Evolutionary conservation across 2,888 invertebrate species (phyloP), one percentile per base, ranked within the genome.

Genomic region (Lumbricus terrestris): DNA sequence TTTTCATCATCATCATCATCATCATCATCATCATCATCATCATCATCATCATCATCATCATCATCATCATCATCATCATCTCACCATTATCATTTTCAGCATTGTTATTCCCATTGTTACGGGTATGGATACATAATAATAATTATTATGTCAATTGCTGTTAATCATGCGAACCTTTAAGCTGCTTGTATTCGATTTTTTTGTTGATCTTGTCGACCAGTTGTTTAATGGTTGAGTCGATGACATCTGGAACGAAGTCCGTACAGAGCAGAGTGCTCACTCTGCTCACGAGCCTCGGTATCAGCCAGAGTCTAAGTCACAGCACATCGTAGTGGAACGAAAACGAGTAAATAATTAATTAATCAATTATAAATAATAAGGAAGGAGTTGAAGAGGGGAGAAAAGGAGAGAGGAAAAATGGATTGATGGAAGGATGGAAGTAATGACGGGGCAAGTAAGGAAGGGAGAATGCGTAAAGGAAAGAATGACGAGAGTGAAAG

Each of bases 231-330:
- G 82, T 90, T 33, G 40, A 40, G 88, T 89, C 38, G n/a, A 90
- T 35, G 82, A 89, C 89, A 82, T 91, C 91, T 3, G 91, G 90
- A 29, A 88, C 82, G 34, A 91, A 83, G 82, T 91, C 91, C n/a
- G 88, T 88, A 35, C 69, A 88, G 69, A 69, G 42, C 82, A 91
- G 37, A 3, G 54, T 90, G 35, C 90, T 90, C n/a, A 40, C 29
- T 38, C 82, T 82, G 33, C 82, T 82, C 29, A 38, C 89, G 33
- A 23, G 82, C 85, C 88, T 88, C n/a, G 91, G 91, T 38, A 88
- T 85, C 18, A 91, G 88, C 91, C 91, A 91, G 35, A 91, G 47
- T 85, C 91, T 91, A 37, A 23, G 20, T 20, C 47, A 47, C 47
- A 47, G 47, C 3, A 6, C 69, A n/a, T 15, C 2, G 11, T n/a